These are phyloP conservation scores for Charaxes varanes DNA, from an alignment of 1,140 invertebrate genomes.

Conservation along the genomic window DNA sequence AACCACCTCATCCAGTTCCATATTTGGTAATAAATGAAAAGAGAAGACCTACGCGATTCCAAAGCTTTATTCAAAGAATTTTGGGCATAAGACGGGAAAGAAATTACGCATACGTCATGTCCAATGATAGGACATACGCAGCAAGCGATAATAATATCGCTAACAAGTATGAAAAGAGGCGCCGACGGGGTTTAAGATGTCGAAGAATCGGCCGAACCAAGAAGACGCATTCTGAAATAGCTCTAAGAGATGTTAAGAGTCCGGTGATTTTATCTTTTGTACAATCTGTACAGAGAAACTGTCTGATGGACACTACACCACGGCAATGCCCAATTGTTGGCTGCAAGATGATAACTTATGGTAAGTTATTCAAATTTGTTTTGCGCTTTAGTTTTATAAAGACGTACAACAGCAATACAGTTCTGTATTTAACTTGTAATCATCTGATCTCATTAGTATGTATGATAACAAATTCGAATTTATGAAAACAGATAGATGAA, in stretches of 20 bases:
- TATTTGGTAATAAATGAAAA: conserved; percentile 31
- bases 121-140: conserved; percentile 32
- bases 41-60: conserved; percentile 42
- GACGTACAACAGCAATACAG: too few relatives aligned
- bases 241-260: conserved; percentile 29
- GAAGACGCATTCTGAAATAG: conserved; percentile 45
- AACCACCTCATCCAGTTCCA: conserved; percentile 17
- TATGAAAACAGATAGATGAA: too few relatives aligned
- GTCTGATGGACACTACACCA: conserved; percentile 47
- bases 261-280: conserved; percentile 47
- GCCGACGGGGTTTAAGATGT: conserved; percentile 36
- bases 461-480: too few relatives aligned
- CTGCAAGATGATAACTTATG: conserved; percentile 50
- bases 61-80: conserved; percentile 47
- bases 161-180: conserved; percentile 30
- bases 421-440: too few relatives aligned
- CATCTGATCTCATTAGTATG: too few relatives aligned
- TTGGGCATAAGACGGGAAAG: conserved; percentile 40
- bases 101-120: conserved; percentile 17
- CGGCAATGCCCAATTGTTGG: conserved; percentile 53
- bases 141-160: conserved; percentile 51
- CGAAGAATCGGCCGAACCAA: conserved; percentile 33
- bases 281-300: conserved; percentile 46
- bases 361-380: conserved; percentile 23
- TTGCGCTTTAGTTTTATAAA: too few relatives aligned